Percentiles rank a stretch among this genome's conserved stretches.
These are phyloP conservation scores for Anomalospiza imberbis DNA, from an alignment of 2,797 vertebrate genomes.

Conservation along the genomic window DNA sequence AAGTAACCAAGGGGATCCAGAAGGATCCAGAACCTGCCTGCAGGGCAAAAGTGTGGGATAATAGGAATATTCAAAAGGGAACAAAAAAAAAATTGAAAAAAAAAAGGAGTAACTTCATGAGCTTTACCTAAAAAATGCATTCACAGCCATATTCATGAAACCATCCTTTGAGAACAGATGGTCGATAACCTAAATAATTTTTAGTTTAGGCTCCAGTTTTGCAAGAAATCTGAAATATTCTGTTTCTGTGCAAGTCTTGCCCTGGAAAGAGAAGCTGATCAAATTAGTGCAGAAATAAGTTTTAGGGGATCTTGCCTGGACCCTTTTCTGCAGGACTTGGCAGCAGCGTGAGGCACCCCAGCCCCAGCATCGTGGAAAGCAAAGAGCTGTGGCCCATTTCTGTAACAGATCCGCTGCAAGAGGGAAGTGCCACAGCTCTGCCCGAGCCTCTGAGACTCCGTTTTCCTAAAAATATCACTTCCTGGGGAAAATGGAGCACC, in stretches of 20 bases:
- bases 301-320: not conserved
- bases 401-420: not conserved
- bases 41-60: fast-evolving
- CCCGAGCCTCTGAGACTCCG: fast-evolving
- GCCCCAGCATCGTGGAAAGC: not conserved
- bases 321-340: not conserved
- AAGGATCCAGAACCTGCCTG: not conserved
- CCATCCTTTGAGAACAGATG: not conserved
- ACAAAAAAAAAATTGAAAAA: fast-evolving
- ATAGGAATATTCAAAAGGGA: not conserved
- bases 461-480: not conserved
- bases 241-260: not conserved
- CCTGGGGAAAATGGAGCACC: not conserved
- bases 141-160: not conserved
- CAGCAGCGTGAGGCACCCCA: fast-evolving
- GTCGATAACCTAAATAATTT: not conserved
- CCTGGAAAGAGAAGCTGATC: not conserved
- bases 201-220: not conserved
- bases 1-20: not conserved
- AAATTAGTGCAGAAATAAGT: not conserved
- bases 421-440: not conserved
- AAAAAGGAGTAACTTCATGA: not conserved
- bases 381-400: not conserved
- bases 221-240: not conserved
- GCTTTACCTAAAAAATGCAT: not conserved